Percentiles rank a stretch among this genome's conserved stretches.
Conservation (phyloP, 2,888 invertebrate species). For the Hypomecis atomaria region DNA sequence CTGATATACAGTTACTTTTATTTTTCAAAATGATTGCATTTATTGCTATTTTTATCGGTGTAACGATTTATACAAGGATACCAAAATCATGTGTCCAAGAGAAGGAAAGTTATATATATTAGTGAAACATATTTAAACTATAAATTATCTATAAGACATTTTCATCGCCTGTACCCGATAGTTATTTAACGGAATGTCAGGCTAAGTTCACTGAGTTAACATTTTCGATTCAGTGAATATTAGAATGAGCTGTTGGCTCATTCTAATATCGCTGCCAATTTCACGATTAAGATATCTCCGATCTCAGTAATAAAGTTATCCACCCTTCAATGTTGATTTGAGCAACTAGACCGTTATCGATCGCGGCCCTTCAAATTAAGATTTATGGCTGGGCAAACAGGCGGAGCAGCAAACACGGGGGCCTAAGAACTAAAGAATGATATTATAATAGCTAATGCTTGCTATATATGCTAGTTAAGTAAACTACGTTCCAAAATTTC, state of each 20-base stretch:
- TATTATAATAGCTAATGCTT: too few relatives aligned
- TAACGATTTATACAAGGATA: too few relatives aligned
- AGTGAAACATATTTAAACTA: too few relatives aligned
- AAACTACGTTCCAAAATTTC: neutral
- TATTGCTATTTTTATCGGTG: too few relatives aligned
- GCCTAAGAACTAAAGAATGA: too few relatives aligned
- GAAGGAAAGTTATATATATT: too few relatives aligned
- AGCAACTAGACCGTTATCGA: constrained; percentile 36
- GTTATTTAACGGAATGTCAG: constrained; percentile 15
- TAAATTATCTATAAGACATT: too few relatives aligned
- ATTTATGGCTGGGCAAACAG: constrained; percentile 43
- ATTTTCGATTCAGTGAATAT: constrained; percentile 27
- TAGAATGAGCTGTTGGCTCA: constrained; percentile 12
- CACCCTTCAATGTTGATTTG: constrained; percentile 31
- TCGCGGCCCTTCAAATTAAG: constrained; percentile 36
- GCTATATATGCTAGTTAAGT: neutral
- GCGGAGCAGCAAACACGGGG: constrained; percentile 37
- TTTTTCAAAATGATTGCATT: too few relatives aligned
- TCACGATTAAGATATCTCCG: constrained; percentile 23
- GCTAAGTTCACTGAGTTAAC: constrained; percentile 19
- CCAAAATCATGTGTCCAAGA: too few relatives aligned
- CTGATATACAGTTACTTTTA: too few relatives aligned
- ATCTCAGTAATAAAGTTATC: constrained; percentile 29
- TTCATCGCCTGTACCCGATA: neutral
- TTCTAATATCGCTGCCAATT: constrained; percentile 23